Conservation (phyloP, 2,113 vertebrate species). For the Clarias gariepinus region DNA sequence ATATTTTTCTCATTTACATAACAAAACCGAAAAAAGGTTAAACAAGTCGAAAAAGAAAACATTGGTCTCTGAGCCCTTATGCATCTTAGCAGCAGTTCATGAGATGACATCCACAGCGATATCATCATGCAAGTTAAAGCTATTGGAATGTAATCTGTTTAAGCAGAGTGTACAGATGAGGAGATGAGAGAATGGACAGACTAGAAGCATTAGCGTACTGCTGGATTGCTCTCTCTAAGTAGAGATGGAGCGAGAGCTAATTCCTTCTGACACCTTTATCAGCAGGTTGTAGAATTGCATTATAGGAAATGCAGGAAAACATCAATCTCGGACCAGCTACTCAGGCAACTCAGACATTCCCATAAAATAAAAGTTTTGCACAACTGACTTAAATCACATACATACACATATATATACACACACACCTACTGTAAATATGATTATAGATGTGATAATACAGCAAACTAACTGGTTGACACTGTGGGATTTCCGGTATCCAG, state of each 20-base stretch:
- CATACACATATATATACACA: too few relatives aligned
- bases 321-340: background rate
- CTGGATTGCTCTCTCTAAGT: background rate
- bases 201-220: background rate
- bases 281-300: background rate
- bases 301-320: background rate
- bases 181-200: background rate
- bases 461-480: constrained; percentile 45
- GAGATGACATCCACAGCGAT: background rate
- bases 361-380: background rate
- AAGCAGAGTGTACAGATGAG: background rate
- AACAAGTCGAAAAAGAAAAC: background rate
- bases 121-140: background rate
- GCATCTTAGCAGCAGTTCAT: background rate
- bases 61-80: background rate
- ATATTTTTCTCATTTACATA: background rate
- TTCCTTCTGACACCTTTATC: background rate
- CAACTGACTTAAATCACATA: background rate
- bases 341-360: background rate
- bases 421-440: too few relatives aligned
- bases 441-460: background rate
- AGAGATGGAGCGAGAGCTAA: background rate
- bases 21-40: background rate
- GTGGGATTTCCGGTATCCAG: constrained; percentile 38
- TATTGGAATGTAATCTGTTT: background rate